A percentile compares a stretch with the other conserved stretches of the same genome.
phyloP scores from a whole-genome alignment of 1,140 invertebrate genomes.

The Drosophila lacertosa region DNA sequence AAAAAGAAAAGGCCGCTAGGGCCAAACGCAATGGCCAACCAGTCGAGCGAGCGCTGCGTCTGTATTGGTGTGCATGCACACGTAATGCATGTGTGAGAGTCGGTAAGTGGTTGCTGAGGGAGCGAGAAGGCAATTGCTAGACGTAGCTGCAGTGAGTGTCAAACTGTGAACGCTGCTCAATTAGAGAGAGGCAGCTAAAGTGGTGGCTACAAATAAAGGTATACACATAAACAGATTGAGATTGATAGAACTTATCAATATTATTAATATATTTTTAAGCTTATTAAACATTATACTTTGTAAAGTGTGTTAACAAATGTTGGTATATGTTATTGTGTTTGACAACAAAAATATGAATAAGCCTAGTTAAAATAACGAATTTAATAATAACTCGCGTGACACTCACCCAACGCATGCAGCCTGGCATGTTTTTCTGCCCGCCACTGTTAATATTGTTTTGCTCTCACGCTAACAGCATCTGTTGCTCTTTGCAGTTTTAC shows the following conservation, averaged over 20 bases:
- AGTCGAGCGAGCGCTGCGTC: conserved; percentile 9
- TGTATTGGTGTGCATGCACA: conserved; percentile 16
- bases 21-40: conserved; percentile 57
- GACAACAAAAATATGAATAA: too few relatives aligned
- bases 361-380: too few relatives aligned
- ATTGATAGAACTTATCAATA: too few relatives aligned
- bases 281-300: too few relatives aligned
- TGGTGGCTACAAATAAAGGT: background rate
- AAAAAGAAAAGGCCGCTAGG: conserved; percentile 34
- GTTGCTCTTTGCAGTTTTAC: conserved; percentile 49
- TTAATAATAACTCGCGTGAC: background rate
- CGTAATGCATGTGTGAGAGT: conserved; percentile 7
- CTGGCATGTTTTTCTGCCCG: background rate
- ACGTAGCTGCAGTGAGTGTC: conserved; percentile 10
- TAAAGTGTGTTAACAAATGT: too few relatives aligned
- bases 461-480: conserved; percentile 18
- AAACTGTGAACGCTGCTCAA: conserved; percentile 36
- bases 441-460: conserved; percentile 8
- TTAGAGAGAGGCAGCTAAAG: conserved; percentile 2
- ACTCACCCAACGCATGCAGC: background rate
- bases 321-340: too few relatives aligned
- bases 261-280: too few relatives aligned
- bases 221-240: too few relatives aligned
- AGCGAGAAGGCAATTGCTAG: conserved; percentile 23
- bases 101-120: conserved; percentile 34